Percentiles rank a stretch among this genome's conserved stretches.
These are phyloP conservation scores for Centruroides sculpturatus DNA, from an alignment of 1,140 invertebrate species.

Conservation along the genomic window DNA sequence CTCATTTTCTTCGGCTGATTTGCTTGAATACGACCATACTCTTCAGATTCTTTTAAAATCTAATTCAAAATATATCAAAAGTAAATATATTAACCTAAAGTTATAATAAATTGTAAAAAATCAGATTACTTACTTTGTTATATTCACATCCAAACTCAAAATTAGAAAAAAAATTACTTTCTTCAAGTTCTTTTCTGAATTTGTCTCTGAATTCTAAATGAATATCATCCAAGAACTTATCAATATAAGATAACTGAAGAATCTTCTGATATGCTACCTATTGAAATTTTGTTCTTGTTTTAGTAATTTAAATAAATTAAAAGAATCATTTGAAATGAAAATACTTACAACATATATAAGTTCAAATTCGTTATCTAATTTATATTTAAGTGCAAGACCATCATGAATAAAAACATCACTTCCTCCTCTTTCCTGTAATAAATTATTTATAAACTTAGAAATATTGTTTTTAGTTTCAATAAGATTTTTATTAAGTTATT, in stretches of 20 bases:
- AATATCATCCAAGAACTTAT: slow-evolving; percentile 92
- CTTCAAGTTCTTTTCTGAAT: slow-evolving; percentile 45
- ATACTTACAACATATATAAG: slow-evolving; percentile 77
- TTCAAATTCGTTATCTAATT: slow-evolving; percentile 98
- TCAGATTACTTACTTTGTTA: slow-evolving; percentile 32
- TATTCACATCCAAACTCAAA: slow-evolving; percentile 51
- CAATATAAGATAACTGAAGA: slow-evolving; percentile 87
- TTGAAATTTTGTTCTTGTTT: background rate
- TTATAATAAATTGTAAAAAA: background rate
- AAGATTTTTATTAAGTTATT: too few relatives aligned
- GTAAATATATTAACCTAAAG: background rate
- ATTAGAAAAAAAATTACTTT: slow-evolving; percentile 24
- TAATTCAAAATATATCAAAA: background rate
- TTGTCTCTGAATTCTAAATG: slow-evolving; percentile 91
- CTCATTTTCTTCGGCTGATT: slow-evolving; percentile 80
- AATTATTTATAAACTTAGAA: too few relatives aligned
- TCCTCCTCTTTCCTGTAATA: slow-evolving; percentile 65
- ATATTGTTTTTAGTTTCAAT: too few relatives aligned
- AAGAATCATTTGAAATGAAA: background rate
- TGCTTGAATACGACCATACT: slow-evolving; percentile 50
- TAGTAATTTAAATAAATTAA: background rate
- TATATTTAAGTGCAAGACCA: slow-evolving; percentile 79
- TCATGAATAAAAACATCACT: slow-evolving; percentile 73
- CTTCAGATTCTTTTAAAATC: slow-evolving; percentile 51
- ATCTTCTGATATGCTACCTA: slow-evolving; percentile 92